Percentiles rank a stretch among this genome's conserved stretches.
Conservation (phyloP, 2,888 invertebrate genomes). For the Nephrotoma flavescens region DNA sequence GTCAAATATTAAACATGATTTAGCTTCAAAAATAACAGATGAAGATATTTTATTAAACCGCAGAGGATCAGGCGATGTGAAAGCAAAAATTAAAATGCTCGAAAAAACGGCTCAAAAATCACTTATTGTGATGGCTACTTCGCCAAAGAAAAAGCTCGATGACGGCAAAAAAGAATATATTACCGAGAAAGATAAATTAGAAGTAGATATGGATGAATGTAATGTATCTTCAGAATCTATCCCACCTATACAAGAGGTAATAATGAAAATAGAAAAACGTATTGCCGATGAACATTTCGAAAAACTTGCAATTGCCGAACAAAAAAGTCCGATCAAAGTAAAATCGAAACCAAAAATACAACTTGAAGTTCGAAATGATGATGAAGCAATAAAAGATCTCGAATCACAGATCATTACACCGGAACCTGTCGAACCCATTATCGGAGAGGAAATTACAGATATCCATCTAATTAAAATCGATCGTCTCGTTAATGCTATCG, state of each 20-base stretch:
- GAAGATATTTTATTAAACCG: conserved; percentile 27
- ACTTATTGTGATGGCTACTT: conserved; percentile 20
- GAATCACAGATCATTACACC: conserved; percentile 12
- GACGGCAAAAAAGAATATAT: neutral
- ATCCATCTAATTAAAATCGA: neutral
- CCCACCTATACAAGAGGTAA: conserved; percentile 24
- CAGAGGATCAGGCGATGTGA: conserved; percentile 38
- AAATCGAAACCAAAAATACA: neutral
- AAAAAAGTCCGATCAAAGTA: conserved; percentile 7
- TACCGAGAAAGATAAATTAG: neutral
- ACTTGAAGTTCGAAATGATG: neutral
- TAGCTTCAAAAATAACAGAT: conserved; percentile 18
- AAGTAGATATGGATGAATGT: neutral
- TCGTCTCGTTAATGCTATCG: neutral
- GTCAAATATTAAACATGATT: conserved; percentile 11
- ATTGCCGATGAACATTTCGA: conserved; percentile 17
- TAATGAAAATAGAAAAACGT: conserved; percentile 22
- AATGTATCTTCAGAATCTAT: conserved; percentile 12
- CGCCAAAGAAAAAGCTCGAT: conserved; percentile 21
- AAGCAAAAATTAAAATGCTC: conserved; percentile 37
- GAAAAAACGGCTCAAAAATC: conserved; percentile 33
- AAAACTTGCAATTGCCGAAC: conserved; percentile 2
- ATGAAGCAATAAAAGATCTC: conserved; percentile 12
- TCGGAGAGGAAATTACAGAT: neutral
- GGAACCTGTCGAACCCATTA: neutral